A percentile compares a stretch with the other conserved stretches of the same genome.
phyloP scores from a whole-genome alignment of 2,888 invertebrate species.

The Melanchra persicariae region DNA sequence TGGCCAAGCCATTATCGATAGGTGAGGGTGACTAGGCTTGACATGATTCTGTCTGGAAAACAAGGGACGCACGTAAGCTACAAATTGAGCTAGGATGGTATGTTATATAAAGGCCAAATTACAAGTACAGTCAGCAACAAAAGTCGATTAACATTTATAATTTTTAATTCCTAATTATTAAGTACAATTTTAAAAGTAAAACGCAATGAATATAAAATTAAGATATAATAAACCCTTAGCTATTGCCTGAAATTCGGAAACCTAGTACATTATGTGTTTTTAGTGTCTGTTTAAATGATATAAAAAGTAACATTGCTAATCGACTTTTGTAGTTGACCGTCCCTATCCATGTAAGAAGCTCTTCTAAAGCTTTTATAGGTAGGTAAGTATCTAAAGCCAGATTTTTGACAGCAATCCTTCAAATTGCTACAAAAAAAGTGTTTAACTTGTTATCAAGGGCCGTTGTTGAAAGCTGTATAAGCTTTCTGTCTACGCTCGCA shows the following conservation, averaged over 20 bases:
- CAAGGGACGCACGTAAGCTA: slow-evolving; percentile 4
- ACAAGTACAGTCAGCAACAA: no score
- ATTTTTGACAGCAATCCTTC: slow-evolving; percentile 11
- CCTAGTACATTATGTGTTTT: no score
- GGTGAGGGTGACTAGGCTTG: slow-evolving; percentile 10
- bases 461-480: slow-evolving; percentile 43
- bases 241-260: no score
- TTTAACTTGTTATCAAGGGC: slow-evolving; percentile 37
- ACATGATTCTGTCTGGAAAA: slow-evolving; percentile 6
- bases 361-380: not conserved
- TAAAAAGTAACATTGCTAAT: no score
- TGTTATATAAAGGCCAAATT: not conserved
- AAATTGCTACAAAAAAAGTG: slow-evolving; percentile 36
- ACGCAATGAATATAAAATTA: no score
- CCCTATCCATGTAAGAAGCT: not conserved
- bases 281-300: no score
- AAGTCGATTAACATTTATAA: no score
- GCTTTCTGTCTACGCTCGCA: slow-evolving; percentile 54
- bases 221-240: no score
- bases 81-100: slow-evolving; percentile 16
- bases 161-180: no score
- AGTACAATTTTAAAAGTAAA: no score
- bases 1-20: slow-evolving; percentile 25
- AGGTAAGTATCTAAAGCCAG: not conserved
- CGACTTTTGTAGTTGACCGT: no score